These are phyloP conservation scores for Muscidifurax raptorellus DNA, from an alignment of 1,140 invertebrate genomes.

Conservation along the genomic window DNA sequence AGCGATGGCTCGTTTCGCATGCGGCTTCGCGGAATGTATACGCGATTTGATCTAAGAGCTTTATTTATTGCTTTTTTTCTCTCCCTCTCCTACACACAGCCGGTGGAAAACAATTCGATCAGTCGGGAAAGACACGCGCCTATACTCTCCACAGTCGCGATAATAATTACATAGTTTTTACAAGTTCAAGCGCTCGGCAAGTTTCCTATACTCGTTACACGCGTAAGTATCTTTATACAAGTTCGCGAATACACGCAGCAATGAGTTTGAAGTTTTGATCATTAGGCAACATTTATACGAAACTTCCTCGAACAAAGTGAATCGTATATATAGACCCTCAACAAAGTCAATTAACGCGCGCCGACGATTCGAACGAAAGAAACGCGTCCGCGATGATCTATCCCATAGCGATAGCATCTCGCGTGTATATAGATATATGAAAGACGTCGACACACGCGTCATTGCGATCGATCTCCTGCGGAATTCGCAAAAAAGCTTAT, in stretches of 20 bases:
- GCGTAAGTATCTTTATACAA: too few species aligned
- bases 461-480: not conserved
- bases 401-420: too few species aligned
- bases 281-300: not conserved
- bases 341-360: not conserved
- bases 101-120: not conserved
- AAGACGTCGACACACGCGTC: too few species aligned
- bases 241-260: too few species aligned
- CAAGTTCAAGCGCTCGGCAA: too few species aligned
- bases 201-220: too few species aligned
- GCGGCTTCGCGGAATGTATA: not conserved
- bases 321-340: too few species aligned
- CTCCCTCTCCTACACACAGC: too few species aligned
- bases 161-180: too few species aligned
- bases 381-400: not conserved
- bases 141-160: too few species aligned
- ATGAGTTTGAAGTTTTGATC: not conserved
- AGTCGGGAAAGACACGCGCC: not conserved
- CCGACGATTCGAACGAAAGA: not conserved
- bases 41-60: not conserved
- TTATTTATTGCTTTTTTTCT: slow-evolving; percentile 4
- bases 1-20: not conserved
- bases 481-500: not conserved
- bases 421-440: too few species aligned
- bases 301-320: not conserved